Conservation (phyloP, 2,888 invertebrate species). For the Strigamia crassipes region DNA sequence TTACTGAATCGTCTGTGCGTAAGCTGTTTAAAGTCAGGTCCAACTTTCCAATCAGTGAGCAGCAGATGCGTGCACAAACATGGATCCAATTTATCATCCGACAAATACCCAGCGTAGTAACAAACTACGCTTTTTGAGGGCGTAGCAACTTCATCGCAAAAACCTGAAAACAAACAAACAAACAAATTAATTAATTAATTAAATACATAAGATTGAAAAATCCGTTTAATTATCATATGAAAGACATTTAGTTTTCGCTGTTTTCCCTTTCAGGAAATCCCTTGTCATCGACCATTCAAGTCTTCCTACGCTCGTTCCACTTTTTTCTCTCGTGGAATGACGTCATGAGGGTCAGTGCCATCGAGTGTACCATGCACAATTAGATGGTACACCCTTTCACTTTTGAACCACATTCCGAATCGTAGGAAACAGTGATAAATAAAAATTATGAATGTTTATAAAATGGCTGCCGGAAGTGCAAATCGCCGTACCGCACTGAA, state of each 20-base stretch:
- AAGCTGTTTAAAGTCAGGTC: background rate
- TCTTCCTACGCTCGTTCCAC: background rate
- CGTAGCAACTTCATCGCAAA: background rate
- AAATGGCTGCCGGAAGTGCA: background rate
- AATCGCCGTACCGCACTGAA: background rate
- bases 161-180: background rate
- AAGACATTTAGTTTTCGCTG: background rate
- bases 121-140: background rate
- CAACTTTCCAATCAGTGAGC: constrained; percentile 1
- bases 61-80: background rate
- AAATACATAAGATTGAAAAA: no score
- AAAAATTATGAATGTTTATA: no score
- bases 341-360: constrained; percentile 30
- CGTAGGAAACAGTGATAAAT: no score
- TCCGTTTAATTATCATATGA: no score
- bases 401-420: constrained; percentile 24
- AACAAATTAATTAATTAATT: background rate
- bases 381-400: background rate
- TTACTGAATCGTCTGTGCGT: background rate
- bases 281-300: background rate
- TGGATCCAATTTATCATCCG: background rate
- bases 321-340: background rate
- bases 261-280: constrained; percentile 1
- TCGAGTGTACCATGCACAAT: background rate
- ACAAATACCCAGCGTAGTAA: background rate